A percentile compares a stretch with the other conserved stretches of the same genome.
Evolutionary conservation across 2,113 vertebrate species (phyloP).

Genomic region (Limnothrissa miodon): DNA sequence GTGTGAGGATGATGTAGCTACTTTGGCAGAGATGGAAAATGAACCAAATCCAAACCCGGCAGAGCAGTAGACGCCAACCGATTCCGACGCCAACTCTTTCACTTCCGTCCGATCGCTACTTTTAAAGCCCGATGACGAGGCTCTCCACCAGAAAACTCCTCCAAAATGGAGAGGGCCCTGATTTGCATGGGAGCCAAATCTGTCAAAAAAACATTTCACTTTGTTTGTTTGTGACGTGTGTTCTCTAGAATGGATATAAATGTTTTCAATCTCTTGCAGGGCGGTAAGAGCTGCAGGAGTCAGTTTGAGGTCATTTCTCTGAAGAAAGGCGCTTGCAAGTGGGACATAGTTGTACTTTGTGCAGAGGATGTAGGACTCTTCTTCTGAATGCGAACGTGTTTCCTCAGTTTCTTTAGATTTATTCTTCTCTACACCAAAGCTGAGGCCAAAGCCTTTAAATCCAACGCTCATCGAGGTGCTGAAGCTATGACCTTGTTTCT

Average conservation of each 20-base stretch:
- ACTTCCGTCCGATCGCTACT: conserved; percentile 12
- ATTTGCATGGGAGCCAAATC: conserved; percentile 36
- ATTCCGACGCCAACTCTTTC: conserved; percentile 26
- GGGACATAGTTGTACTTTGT: too few relatives aligned
- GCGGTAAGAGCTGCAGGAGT: too few relatives aligned
- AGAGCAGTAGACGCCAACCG: conserved; percentile 23
- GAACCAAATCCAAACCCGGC: conserved; percentile 6
- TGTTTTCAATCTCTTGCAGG: background rate
- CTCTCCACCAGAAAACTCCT: conserved; percentile 28
- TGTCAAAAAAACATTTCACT: conserved; percentile 15
- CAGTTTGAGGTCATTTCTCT: too few relatives aligned
- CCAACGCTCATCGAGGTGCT: too few relatives aligned
- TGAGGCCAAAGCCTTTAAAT: too few relatives aligned
- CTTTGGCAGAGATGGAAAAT: accelerated
- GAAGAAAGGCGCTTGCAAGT: too few relatives aligned
- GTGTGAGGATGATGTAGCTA: background rate
- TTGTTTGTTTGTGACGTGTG: too few relatives aligned
- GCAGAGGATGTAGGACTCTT: background rate
- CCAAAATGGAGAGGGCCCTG: background rate
- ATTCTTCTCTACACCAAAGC: background rate
- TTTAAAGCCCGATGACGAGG: conserved; percentile 21
- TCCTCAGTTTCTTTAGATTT: background rate
- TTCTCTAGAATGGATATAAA: conserved; percentile 17
- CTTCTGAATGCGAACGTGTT: background rate
- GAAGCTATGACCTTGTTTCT: too few relatives aligned